These are phyloP conservation scores for Spisula solida DNA, from an alignment of 2,888 invertebrate species.

Conservation along the genomic window DNA sequence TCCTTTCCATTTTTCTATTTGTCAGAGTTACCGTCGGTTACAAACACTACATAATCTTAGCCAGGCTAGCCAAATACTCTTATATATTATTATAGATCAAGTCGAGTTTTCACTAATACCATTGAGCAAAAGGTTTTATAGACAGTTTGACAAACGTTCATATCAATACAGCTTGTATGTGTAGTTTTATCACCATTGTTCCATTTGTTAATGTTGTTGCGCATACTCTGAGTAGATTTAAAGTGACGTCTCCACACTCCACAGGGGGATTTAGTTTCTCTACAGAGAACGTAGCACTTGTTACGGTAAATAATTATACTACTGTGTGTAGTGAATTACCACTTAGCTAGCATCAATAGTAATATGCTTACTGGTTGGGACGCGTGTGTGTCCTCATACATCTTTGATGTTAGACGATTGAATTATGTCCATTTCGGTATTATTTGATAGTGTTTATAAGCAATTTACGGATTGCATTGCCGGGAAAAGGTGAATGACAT, in stretches of 20 bases:
- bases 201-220: constrained; percentile 23
- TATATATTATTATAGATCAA: too few species aligned
- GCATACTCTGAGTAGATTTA: neutral
- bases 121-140: neutral
- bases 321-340: neutral
- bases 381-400: neutral
- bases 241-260: neutral
- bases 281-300: neutral
- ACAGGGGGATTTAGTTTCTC: neutral
- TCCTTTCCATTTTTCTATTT: too few species aligned
- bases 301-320: neutral
- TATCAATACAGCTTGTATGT: neutral
- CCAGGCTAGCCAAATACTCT: too few species aligned
- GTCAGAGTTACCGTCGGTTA: too few species aligned
- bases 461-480: too few species aligned
- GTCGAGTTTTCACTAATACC: neutral
- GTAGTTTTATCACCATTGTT: neutral
- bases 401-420: neutral
- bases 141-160: neutral
- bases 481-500: too few species aligned
- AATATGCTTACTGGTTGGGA: neutral
- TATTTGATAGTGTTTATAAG: too few species aligned
- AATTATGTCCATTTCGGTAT: too few species aligned
- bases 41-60: too few species aligned
- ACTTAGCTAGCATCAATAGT: neutral